Conservation (phyloP, 2,113 vertebrate genomes). For the Aspidoscelis tigris region DNA sequence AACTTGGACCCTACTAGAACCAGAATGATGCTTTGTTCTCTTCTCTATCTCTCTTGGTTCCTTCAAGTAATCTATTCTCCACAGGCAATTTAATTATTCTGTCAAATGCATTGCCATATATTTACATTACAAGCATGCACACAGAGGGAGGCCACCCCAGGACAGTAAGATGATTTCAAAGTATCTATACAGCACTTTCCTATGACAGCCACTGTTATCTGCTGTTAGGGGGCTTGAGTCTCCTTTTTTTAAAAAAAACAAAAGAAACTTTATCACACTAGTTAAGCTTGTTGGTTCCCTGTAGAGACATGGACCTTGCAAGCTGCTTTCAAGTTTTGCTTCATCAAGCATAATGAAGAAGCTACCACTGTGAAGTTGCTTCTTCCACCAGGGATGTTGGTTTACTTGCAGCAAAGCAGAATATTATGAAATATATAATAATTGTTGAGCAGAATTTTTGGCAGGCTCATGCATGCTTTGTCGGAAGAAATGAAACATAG, state of each 20-base stretch:
- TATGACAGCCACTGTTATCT: constrained; percentile 9
- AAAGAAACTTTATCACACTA: constrained; percentile 18
- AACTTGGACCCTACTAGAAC: background rate
- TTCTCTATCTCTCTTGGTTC: background rate
- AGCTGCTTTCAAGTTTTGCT: background rate
- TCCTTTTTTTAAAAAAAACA: background rate
- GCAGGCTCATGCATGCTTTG: background rate
- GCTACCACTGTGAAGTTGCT: background rate
- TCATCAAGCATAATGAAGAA: constrained; percentile 6
- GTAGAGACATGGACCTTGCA: constrained; percentile 1
- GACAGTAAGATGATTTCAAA: constrained; percentile 1
- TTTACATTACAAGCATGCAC: constrained; percentile 6
- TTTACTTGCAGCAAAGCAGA: constrained; percentile 12
- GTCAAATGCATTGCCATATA: constrained; percentile 15
- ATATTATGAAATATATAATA: constrained; percentile 2
- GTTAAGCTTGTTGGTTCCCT: background rate
- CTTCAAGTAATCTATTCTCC: constrained; percentile 8
- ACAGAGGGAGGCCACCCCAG: constrained; percentile 13
- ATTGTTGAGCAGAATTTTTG: constrained; percentile 9
- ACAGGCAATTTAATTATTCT: constrained; percentile 18
- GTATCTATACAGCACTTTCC: background rate
- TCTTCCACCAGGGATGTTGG: background rate
- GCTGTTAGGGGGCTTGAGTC: background rate
- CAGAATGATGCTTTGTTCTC: constrained; percentile 26
- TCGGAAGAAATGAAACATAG: background rate